phyloP scores from a whole-genome alignment of 2,888 invertebrate genomes.

The Isoperla grammatica region DNA sequence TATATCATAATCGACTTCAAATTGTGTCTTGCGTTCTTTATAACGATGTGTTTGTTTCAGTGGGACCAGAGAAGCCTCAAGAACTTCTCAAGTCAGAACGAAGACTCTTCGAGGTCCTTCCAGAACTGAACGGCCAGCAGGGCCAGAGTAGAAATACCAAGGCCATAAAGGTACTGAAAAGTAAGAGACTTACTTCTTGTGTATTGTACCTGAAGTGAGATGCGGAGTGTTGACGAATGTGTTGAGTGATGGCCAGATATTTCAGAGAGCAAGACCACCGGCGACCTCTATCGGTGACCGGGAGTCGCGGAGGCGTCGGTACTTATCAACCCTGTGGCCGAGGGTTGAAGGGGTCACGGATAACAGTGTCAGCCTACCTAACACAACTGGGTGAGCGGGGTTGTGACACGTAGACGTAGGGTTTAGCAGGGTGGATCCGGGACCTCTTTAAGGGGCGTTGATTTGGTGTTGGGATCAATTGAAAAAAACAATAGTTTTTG shows the following conservation, averaged over 20 bases:
- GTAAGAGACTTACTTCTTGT: conserved; percentile 25
- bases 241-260: background rate
- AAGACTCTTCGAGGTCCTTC: conserved; percentile 23
- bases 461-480: too few relatives aligned
- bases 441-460: too few relatives aligned
- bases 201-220: background rate
- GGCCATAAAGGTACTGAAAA: conserved; percentile 30
- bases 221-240: background rate
- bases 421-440: too few relatives aligned
- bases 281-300: conserved; percentile 11
- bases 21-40: too few relatives aligned
- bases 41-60: conserved; percentile 12
- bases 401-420: too few relatives aligned
- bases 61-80: conserved; percentile 16
- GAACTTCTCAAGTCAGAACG: conserved; percentile 23
- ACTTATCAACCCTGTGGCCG: conserved; percentile 28
- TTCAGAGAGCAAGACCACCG: conserved; percentile 22
- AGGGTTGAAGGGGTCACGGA: conserved; percentile 28
- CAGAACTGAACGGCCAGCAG: conserved; percentile 22
- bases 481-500: too few relatives aligned
- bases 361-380: conserved; percentile 20
- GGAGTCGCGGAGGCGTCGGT: conserved; percentile 14
- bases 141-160: conserved; percentile 27
- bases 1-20: too few relatives aligned
- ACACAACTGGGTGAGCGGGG: conserved; percentile 23